phyloP scores from a whole-genome alignment of 2,113 vertebrate species.

The Chaetura pelagica region DNA sequence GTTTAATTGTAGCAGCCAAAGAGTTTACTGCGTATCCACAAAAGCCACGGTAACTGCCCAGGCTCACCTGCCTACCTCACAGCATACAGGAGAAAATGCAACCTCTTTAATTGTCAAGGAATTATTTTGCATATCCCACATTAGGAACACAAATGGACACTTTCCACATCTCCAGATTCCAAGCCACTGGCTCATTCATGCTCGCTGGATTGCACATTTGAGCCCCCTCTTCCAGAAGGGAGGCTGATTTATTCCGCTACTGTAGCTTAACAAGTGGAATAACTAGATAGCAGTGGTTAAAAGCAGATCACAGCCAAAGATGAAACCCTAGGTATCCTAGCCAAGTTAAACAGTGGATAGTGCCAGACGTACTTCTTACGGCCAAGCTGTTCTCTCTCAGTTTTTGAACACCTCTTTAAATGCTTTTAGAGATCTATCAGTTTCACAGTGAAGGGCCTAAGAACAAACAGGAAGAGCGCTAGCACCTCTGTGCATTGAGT shows the following conservation, averaged over 20 bases:
- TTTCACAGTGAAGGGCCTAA: neutral
- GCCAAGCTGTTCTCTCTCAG: neutral
- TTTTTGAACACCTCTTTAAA: neutral
- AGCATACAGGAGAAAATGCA: neutral
- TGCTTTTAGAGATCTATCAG: neutral
- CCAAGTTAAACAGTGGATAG: neutral
- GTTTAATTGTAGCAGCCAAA: neutral
- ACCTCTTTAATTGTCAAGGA: neutral
- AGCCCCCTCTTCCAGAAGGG: neutral
- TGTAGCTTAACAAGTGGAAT: neutral
- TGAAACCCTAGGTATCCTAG: neutral
- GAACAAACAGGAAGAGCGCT: neutral
- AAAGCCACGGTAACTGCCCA: neutral
- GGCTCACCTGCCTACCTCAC: no score
- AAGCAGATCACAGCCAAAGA: neutral
- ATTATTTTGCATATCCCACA: rapidly evolving
- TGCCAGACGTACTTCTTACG: neutral
- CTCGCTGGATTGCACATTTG: neutral
- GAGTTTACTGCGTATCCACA: neutral
- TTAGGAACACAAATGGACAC: neutral
- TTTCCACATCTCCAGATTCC: neutral
- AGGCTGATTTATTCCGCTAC: neutral
- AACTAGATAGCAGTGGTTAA: neutral
- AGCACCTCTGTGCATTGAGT: neutral
- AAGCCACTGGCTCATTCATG: neutral